Evolutionary conservation across 92 coral and sea anemone species (phyloP), one percentile per base, ranked within the genome.

Genomic region (Parazoanthus atlanticus): DNA sequence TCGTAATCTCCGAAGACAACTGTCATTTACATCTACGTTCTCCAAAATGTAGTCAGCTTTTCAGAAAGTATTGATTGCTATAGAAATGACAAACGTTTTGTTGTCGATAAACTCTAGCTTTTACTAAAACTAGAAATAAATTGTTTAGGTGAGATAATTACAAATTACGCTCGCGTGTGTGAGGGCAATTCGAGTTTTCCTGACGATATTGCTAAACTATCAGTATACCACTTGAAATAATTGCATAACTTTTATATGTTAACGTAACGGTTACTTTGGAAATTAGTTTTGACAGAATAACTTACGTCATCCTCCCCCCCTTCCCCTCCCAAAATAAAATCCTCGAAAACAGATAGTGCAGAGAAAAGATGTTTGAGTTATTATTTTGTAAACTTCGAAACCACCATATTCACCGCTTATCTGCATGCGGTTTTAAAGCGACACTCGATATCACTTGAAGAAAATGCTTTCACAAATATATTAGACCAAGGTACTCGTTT

Each of bases 151-250:
- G 69, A 61, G 69, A 25, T 21, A 16, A 56, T 17, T 21, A 56
- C 25, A 56, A 40, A 29, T 74, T 74, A 23, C 79, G 26, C 25
- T 75, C 79, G 52, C 79, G 79, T 75, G 79, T 75, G 30, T 75
- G 25, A 36, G 3, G 25, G 36, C 26, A 36, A 36, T 33, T 33
- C 52, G 29, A 23, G 43, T 19, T n/a, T 41, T 36, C 26, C 3
- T 19, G n/a, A n/a, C 17, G 79, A 75, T 75, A 75, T 75, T 75
- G 79, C 79, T 75, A 33, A 19, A 31, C 5, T 73, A 33, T 75
- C 11, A 33, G 29, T 8, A 75, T 75, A 75, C 3, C 52, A 36
- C 49, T 75, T 25, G 79, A 75, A 74, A 74, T 23, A 74, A 11
- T 36, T 75, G 29, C 79, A 36, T 75, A 75, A 75, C 79, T 75